Percentiles rank a stretch among this genome's conserved stretches.
Evolutionary conservation across 1,140 invertebrate genomes (phyloP).

Genomic region (Drusus annulatus): DNA sequence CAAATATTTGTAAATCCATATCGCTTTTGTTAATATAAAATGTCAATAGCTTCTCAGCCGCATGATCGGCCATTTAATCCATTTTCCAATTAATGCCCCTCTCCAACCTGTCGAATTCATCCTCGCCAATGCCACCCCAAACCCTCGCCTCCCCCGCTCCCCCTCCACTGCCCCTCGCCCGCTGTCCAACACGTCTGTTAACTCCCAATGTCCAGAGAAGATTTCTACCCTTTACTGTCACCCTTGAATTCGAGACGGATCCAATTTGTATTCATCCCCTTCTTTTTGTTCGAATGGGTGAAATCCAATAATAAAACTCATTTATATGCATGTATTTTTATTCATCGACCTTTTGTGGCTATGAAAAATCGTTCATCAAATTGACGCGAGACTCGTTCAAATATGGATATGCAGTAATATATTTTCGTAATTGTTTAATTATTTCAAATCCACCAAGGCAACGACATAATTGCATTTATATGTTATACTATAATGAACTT

Average conservation of each 20-base stretch:
- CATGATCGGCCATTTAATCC: constrained; percentile 25
- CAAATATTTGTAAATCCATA: constrained; percentile 2
- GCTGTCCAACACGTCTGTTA: constrained; percentile 40
- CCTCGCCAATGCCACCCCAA: not conserved
- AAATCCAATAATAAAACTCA: constrained; percentile 29
- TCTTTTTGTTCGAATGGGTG: constrained; percentile 18
- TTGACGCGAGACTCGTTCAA: too few relatives aligned
- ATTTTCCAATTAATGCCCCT: constrained; percentile 42
- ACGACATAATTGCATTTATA: too few relatives aligned
- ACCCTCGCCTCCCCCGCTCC: not conserved
- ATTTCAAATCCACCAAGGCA: too few relatives aligned
- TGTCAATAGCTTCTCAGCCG: constrained; percentile 20
- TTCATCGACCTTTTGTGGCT: not conserved
- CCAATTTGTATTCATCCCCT: constrained; percentile 34
- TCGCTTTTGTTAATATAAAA: not conserved
- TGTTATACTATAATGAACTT: too few relatives aligned
- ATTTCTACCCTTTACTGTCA: constrained; percentile 29
- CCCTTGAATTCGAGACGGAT: not conserved
- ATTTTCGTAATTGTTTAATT: too few relatives aligned
- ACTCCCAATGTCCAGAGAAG: constrained; percentile 20
- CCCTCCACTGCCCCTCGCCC: not conserved
- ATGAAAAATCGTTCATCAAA: too few relatives aligned
- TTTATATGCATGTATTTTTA: constrained; percentile 16
- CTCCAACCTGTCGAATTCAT: constrained; percentile 24
- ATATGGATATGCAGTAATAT: too few relatives aligned